Evolutionary conservation across 2,888 invertebrate species (phyloP), one percentile per base, ranked within the genome.

Genomic region (Periphyllus acericola): DNA sequence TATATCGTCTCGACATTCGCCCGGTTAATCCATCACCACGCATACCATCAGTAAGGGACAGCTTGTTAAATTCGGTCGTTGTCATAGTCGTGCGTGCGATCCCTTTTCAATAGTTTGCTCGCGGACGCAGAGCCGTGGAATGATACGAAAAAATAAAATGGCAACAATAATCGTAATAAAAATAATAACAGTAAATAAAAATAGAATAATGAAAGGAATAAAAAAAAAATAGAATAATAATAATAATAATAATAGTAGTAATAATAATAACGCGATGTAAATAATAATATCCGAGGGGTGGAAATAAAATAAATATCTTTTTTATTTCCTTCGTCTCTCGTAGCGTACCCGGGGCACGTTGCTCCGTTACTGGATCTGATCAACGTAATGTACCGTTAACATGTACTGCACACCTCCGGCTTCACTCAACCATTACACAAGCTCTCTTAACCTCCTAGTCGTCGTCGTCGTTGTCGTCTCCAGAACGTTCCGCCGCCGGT

Each of bases 31-130:
- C 80, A 87, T 87, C 86, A 87, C 17, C 84, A 32, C 34, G 21
- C 32, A 71, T 72, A 79, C 72, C 80, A 78, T 87, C 80, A 87
- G 79, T 79, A 40, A 60, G 86, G 74, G 86, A 87, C 80, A 74
- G 80, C 86, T 87, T 87, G 86, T 87, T 87, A 79, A 74, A 80
- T 80, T 87, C 74, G 55, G 29, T n/a, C 55, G 86, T 87, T 74
- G 72, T 87, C 86, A 80, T 40, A 36, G 29, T 40, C 34, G 40
- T 21, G 4, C 52, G 6, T 25, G 60, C 19, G 17, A 52, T 34
- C 85, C 78, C 68, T 85, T 79, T 79, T 71, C 78, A 76, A 40
- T 60, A 74, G 60, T 60, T 78, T 46, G 78, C 29, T 55, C 14
- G n/a, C 6, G 46, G n/a, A n/a, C n/a, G 19, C 29, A 19, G 5